A percentile compares a stretch with the other conserved stretches of the same genome.
These are phyloP conservation scores for Anastrepha obliqua DNA, from an alignment of 1,140 invertebrate genomes.

Conservation along the genomic window DNA sequence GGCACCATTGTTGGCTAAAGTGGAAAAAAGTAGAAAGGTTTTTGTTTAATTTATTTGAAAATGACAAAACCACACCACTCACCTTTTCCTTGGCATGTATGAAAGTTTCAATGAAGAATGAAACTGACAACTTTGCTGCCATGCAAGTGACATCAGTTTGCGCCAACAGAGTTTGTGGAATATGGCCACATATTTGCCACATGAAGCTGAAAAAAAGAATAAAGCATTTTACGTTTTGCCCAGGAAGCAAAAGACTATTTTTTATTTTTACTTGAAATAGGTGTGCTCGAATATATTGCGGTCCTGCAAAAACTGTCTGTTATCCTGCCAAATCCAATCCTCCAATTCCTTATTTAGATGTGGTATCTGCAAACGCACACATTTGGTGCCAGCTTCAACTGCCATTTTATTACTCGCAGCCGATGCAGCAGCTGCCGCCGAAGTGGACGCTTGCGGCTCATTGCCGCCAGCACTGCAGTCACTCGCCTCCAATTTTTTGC, in stretches of 20 bases:
- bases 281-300: conserved; percentile 97
- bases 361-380: conserved; percentile 56
- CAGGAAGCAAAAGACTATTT: not conserved
- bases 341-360: conserved; percentile 85
- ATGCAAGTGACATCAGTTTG: conserved; percentile 88
- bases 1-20: conserved; percentile 93
- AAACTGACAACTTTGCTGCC: conserved; percentile 91
- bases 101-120: conserved; percentile 96
- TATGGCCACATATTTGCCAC: conserved; percentile 95
- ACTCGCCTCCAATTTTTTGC: conserved; percentile 57
- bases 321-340: conserved; percentile 96
- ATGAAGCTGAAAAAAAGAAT: conserved; percentile 84
- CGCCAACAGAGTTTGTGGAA: conserved; percentile 90
- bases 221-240: not conserved
- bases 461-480: conserved; percentile 18
- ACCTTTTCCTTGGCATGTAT: conserved; percentile 98
- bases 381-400: not conserved
- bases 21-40: not conserved
- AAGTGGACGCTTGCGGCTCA: conserved; percentile 66
- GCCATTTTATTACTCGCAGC: conserved; percentile 15
- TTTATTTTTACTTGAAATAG: conserved; percentile 87
- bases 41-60: not conserved
- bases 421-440: conserved; percentile 63
- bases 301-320: conserved; percentile 94
- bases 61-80: conserved; percentile 51